These are phyloP conservation scores for Chrysomela aeneicollis DNA, from an alignment of 2,888 invertebrate species.

Conservation along the genomic window DNA sequence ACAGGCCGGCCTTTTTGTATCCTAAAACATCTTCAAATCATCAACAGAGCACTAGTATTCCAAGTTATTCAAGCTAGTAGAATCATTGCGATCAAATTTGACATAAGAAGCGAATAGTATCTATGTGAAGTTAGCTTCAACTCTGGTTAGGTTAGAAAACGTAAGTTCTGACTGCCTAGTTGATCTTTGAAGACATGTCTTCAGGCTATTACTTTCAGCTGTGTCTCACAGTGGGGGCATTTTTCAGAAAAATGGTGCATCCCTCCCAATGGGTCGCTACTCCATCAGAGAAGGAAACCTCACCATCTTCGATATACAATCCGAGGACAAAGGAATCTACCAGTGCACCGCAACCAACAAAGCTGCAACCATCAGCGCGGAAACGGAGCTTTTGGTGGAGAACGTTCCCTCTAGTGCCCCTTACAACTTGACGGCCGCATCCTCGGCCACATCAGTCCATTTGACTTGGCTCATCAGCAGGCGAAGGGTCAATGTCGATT, in stretches of 20 bases:
- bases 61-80: no score
- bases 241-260: slow-evolving; percentile 75
- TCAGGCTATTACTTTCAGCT: slow-evolving; percentile 30
- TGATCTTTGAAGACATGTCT: no score
- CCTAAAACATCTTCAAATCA: no score
- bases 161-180: no score
- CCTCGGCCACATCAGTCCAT: slow-evolving; percentile 75
- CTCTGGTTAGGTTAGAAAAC: no score
- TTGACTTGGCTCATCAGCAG: slow-evolving; percentile 86
- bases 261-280: slow-evolving; percentile 73
- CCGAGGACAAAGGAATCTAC: slow-evolving; percentile 87
- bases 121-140: no score
- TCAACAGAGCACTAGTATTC: slow-evolving; percentile 4
- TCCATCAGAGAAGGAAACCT: slow-evolving; percentile 78
- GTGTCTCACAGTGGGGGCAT: no score
- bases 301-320: slow-evolving; percentile 81
- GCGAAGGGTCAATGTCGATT: slow-evolving; percentile 79
- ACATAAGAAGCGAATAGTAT: no score
- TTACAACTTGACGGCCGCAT: slow-evolving; percentile 81
- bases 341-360: slow-evolving; percentile 86
- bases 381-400: slow-evolving; percentile 83
- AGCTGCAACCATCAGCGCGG: slow-evolving; percentile 83
- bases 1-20: neutral
- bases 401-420: slow-evolving; percentile 92
- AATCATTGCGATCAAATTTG: no score